Conservation (phyloP, 2,113 vertebrate genomes). For the Urocolius indicus region DNA sequence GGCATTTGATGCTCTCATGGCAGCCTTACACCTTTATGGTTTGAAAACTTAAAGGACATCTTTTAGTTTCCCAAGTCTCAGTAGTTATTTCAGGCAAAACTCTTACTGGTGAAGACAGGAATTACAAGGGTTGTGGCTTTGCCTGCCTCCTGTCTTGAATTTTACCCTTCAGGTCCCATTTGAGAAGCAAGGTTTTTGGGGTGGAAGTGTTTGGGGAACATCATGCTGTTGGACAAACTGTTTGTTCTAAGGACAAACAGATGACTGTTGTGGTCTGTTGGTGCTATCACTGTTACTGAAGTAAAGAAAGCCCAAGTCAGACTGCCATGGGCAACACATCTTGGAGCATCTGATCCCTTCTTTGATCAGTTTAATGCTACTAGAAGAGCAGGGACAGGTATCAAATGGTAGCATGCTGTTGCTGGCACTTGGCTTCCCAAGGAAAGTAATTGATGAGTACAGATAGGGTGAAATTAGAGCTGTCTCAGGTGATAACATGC, state of each 20-base stretch:
- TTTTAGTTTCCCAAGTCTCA: not conserved
- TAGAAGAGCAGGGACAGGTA: not conserved
- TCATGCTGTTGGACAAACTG: not conserved
- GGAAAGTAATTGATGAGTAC: not conserved
- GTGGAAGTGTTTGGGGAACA: not conserved
- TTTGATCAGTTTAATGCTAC: not conserved
- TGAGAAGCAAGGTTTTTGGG: not conserved
- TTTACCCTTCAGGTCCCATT: not conserved
- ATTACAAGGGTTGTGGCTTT: not conserved
- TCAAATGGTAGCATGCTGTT: not conserved
- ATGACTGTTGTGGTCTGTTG: not conserved
- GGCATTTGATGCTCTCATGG: not conserved
- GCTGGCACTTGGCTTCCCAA: accelerated
- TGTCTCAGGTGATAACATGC: not conserved
- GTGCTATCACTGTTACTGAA: not conserved
- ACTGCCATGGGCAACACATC: not conserved
- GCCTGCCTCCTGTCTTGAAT: not conserved
- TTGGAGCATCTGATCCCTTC: not conserved
- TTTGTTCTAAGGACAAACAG: not conserved
- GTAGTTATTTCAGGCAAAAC: not conserved
- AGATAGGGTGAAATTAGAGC: not conserved
- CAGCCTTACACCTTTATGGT: not conserved
- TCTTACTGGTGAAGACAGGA: not conserved
- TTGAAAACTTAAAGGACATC: not conserved
- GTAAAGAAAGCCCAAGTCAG: not conserved